phyloP scores from a whole-genome alignment of 2,888 invertebrate genomes.

The Patella ulyssiponensis region DNA sequence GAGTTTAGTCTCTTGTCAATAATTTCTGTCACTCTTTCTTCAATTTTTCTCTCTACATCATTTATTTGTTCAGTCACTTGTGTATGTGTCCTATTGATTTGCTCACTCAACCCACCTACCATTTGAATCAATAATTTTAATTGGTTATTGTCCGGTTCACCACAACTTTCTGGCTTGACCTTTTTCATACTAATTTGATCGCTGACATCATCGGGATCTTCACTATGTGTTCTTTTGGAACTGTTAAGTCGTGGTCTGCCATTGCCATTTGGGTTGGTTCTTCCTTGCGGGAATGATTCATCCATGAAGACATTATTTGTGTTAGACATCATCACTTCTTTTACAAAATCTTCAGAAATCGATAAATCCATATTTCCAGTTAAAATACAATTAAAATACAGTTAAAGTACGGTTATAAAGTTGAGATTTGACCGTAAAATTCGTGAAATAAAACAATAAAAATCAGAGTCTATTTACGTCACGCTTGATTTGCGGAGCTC shows the following conservation, averaged over 20 bases:
- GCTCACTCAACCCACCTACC: background rate
- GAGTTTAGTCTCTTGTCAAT: background rate
- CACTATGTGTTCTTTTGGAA: background rate
- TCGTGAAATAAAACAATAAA: no score
- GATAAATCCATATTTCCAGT: background rate
- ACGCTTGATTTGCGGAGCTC: no score
- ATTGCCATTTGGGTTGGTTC: background rate
- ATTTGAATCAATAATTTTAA: background rate
- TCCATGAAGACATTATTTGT: background rate
- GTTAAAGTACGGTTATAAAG: no score
- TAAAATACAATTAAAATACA: no score
- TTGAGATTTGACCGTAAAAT: no score
- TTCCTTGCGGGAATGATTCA: background rate
- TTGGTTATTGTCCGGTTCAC: background rate
- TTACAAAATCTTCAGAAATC: background rate
- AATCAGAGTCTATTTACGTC: no score
- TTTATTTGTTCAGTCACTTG: background rate
- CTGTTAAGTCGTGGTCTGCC: background rate
- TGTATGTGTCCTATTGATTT: background rate
- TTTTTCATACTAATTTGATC: background rate
- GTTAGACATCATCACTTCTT: background rate
- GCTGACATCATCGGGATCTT: background rate
- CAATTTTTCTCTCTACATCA: conserved; percentile 4
- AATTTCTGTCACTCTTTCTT: background rate
- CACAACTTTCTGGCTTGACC: background rate